Evolutionary conservation across 2,888 invertebrate species (phyloP), one percentile per base, ranked within the genome.

Genomic region (Drosophila anceps): DNA sequence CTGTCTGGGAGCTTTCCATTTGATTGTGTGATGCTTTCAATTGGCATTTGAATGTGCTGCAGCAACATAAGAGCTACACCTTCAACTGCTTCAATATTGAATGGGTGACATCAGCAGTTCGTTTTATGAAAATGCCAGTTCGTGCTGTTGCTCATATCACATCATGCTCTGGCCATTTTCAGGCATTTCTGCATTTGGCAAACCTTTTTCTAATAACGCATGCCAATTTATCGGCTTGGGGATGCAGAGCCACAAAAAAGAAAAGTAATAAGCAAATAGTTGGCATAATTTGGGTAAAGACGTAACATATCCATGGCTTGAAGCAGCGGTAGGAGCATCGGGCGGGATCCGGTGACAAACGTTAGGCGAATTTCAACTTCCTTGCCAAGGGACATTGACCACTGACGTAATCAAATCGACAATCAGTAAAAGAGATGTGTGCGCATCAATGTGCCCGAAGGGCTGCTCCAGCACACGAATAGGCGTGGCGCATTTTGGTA

Each of bases 371-470:
- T 73, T 73, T 73, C 69, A 73, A 57, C 67, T 73, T 73, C 54
- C 59, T 69, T 59, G 85, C 83, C 88, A 79, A 69, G 79, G 88
- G 76, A 81, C 76, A 64, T 54, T 80, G 79, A 79, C 86, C 83
- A 85, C 84, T 81, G 84, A 85, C 84, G 88, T 88, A 85, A 85
- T 85, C 84, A 85, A 85, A 85, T 88, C 84, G 84, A 65, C 88
- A 85, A 85, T 88, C 84, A 83, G 73, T 68, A 71, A 74, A 69
- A 82, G 81, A 85, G 85, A 85, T 85, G 74, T 85, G 76, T 85
- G 85, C 79, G 68, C 70, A 72, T 78, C 87, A 74, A 79, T 81
- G 83, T 72, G 74, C 84, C 80, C 53, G 68, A 82, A 78, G 84
- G 87, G 77, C 73, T 84, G 62, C 55, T 46, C 50, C 37, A 20